phyloP scores from a whole-genome alignment of 2,113 vertebrate genomes.

The Oreochromis tanganicae region DNA sequence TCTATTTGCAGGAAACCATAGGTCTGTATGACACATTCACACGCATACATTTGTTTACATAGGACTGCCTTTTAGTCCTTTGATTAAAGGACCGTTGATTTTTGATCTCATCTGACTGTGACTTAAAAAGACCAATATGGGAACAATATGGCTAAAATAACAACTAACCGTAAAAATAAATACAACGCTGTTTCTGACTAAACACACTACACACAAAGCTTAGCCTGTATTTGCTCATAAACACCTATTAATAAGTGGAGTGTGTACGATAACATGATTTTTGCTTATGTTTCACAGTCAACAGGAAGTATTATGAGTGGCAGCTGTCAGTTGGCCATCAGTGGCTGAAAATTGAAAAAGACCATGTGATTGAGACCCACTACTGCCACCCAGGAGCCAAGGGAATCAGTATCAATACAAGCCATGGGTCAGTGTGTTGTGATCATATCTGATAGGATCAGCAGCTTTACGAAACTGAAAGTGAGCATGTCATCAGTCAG shows the following conservation, averaged over 20 bases:
- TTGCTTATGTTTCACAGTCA: background rate
- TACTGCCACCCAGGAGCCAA: slow-evolving; percentile 51
- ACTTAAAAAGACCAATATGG: background rate
- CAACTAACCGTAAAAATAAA: background rate
- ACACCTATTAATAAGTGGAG: background rate
- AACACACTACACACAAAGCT: background rate
- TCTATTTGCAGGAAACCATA: background rate
- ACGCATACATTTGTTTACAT: background rate
- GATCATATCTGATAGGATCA: background rate
- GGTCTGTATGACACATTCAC: background rate
- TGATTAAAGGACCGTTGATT: background rate
- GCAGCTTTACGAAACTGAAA: background rate
- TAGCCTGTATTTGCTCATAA: background rate
- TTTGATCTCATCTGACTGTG: background rate
- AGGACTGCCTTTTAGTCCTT: background rate
- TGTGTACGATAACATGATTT: background rate
- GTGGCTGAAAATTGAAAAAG: slow-evolving; percentile 37
- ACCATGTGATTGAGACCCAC: slow-evolving; percentile 57
- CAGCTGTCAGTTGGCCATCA: slow-evolving; percentile 1
- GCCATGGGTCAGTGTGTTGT: background rate
- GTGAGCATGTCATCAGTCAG: background rate
- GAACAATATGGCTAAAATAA: background rate
- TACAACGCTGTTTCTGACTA: too few relatives aligned
- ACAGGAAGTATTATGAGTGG: slow-evolving; percentile 51
- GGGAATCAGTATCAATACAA: background rate